Evolutionary conservation across 2,113 vertebrate genomes (phyloP), one percentile per base, ranked within the genome.

Genomic region (Sinocyclocheilus rhinocerous): DNA sequence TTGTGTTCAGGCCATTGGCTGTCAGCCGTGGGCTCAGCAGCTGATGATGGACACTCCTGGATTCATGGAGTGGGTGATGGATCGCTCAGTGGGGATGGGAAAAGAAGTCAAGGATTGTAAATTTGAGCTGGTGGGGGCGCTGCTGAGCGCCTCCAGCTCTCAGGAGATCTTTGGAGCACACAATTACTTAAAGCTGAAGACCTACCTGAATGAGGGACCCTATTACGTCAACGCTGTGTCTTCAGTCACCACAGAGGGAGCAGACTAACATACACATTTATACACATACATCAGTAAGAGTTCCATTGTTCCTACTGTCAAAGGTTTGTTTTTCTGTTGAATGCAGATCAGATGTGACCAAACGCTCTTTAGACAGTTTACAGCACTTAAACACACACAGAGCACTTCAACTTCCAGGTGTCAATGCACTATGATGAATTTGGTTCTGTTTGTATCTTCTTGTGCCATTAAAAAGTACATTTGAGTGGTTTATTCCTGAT

Each of bases 41-140:
- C 84, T 96, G 92, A 99, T 99, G 97, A 93, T 97, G 29, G 92
- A 88, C 85, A 97, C 95, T 8, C 97, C 98, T 0, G 97, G 97
- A 12, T 99, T 99, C 85, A 94, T 98, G 92, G 98, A 99, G 90
- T 99, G 97, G 75, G 22, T 99, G 2, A 91, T 99, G 87, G 97
- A 99, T 91, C 96, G 98, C 48, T 97, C 97, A 0, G 95, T 96
- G 33, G 96, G 97, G 67, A 95, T 91, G 42, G 96, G 96, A 69
- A 99, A 98, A 92, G 93, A 96, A 86, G 97, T 95, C 0, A 99
- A 99, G 90, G 98, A 99, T 83, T 96, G 97, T 59, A 99, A 98
- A 88, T 99, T 97, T 0, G 96, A 97, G 91, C 96, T 99, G 82
- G 97, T 99, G 29, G 96, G 96, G 86, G 93, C 96, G 1, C 94